phyloP scores from a whole-genome alignment of 1,140 invertebrate species.

The Achroia grisella region DNA sequence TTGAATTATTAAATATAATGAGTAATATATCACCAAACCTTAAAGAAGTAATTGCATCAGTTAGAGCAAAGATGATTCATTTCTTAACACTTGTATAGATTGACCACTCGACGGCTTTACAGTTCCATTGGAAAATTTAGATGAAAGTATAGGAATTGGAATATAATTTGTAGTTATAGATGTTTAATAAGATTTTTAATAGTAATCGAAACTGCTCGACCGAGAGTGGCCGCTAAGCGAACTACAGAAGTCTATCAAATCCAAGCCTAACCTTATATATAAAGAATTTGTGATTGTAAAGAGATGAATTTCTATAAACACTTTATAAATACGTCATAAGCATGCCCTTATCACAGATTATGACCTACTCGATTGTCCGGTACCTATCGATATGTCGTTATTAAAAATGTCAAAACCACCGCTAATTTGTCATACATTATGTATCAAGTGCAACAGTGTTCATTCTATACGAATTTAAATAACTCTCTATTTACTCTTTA shows the following conservation, averaged over 20 bases:
- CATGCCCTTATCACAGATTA: conserved; percentile 68
- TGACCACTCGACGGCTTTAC: conserved; percentile 43
- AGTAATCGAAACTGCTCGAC: conserved; percentile 31
- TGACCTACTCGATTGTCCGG: conserved; percentile 48
- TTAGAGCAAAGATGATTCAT: conserved; percentile 51
- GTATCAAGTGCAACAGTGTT: conserved; percentile 1
- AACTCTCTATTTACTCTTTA: conserved; percentile 9
- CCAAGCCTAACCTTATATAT: conserved; percentile 46
- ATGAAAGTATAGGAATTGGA: background rate
- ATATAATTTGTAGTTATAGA: background rate
- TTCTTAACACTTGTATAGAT: conserved; percentile 50
- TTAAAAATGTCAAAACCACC: conserved; percentile 20
- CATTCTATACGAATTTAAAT: conserved; percentile 3
- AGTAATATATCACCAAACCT: conserved; percentile 41
- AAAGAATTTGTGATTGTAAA: conserved; percentile 34
- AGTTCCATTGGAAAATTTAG: conserved; percentile 25
- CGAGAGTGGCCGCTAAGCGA: conserved; percentile 55
- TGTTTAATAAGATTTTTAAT: conserved; percentile 3
- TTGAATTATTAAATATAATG: conserved; percentile 21
- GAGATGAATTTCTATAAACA: conserved; percentile 24
- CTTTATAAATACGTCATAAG: conserved; percentile 49
- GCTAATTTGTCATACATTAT: background rate
- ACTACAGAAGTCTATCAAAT: conserved; percentile 65
- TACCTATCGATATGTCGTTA: conserved; percentile 56
- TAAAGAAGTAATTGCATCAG: conserved; percentile 39